Evolutionary conservation across 2,797 vertebrate species (phyloP).

Genomic region (Pantherophis alleghaniensis): DNA sequence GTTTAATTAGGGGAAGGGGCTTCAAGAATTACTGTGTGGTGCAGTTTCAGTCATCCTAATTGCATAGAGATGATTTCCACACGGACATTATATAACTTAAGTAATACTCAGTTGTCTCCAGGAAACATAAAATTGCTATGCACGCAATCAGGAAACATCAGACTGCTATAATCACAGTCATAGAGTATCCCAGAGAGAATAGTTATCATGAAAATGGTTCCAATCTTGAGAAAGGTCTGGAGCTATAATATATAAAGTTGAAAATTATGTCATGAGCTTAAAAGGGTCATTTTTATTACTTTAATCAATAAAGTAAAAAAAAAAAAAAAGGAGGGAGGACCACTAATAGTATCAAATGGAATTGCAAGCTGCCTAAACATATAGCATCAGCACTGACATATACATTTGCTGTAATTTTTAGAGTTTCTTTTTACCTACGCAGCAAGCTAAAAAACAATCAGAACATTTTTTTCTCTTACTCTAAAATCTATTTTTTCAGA

Average conservation of each 20-base stretch:
- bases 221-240: background rate
- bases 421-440: conserved; percentile 2
- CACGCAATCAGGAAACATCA: background rate
- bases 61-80: background rate
- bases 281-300: background rate
- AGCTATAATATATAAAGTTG: background rate
- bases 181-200: background rate
- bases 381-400: conserved; percentile 49
- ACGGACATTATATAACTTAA: background rate
- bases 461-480: background rate
- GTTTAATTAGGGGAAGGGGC: background rate
- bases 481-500: background rate
- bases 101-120: background rate
- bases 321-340: background rate
- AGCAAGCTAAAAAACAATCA: conserved; percentile 48
- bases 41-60: background rate
- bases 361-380: conserved; percentile 47
- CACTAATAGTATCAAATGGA: conserved; percentile 29
- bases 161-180: background rate
- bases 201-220: background rate
- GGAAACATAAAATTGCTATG: background rate
- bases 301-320: conserved; percentile 4
- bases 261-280: background rate
- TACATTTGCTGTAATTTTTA: conserved; percentile 50
- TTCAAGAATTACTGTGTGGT: background rate